Evolutionary conservation across 1,140 invertebrate species (phyloP), one percentile per base, ranked within the genome.

Genomic region (Amyelois transitella): DNA sequence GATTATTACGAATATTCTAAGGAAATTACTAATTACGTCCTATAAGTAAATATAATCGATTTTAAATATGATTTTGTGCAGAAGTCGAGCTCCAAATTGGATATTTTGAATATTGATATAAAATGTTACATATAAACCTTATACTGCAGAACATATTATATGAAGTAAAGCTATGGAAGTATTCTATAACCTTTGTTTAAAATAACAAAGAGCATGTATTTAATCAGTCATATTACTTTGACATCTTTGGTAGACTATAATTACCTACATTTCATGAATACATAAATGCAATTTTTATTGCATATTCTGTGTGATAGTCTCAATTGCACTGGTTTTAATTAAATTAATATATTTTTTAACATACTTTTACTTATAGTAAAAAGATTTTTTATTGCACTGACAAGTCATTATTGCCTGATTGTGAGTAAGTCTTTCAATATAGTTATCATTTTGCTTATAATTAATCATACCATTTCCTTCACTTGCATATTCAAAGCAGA

Each of bases 301-400:
- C 44, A 53, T 6, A 57, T 50, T 44, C 51, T 45, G 45, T 45
- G 48, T 21, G 38, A 38, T 21, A 24, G 43, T 60, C 71, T 72
- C 67, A 82, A 84, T 84, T 84, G 83, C 81, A 86, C 83, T 69
- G 73, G 58, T 51, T 75, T 68, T 73, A 52, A 73, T 62, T 56
- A 1, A 55, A 60, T 63, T 62, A 60, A 57, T 21, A 19, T 74
- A 68, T 76, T 67, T 65, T 62, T 61, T 52, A 45, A 62, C 64
- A 75, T 76, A 69, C 54, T 73, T 83, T 86, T 80, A 84, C 83
- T 86, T 84, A 80, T 54, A 86, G 83, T 84, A 86, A 86, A 81
- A 74, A 73, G 48, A 81, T 81, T n/a, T 79, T 69, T 79, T 86
- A 86, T 86, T 86, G 82, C 82, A 86, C 82, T 78, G 82, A 75